A percentile compares a stretch with the other conserved stretches of the same genome.
These are phyloP conservation scores for Serranus cabrilla DNA, from an alignment of 2,797 vertebrate genomes.

Conservation along the genomic window DNA sequence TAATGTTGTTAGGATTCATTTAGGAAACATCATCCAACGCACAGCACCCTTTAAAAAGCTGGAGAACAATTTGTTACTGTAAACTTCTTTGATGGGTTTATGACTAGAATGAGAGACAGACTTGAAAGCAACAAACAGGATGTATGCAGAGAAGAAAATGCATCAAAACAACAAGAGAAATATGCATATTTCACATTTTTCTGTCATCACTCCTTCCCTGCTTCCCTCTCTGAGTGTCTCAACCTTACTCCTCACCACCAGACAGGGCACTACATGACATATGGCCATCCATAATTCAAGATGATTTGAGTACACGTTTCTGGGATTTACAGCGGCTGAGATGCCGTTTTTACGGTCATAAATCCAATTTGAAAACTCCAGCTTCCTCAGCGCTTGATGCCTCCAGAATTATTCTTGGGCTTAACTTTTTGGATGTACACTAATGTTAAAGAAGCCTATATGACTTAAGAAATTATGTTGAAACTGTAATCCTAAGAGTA, in stretches of 20 bases:
- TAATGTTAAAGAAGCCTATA: constrained; percentile 10
- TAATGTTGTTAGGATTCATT: constrained; percentile 39
- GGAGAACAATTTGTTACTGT: constrained; percentile 21
- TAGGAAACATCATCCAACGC: constrained; percentile 31
- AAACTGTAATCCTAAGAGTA: no score
- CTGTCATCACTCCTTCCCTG: background rate
- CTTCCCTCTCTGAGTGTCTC: constrained; percentile 10
- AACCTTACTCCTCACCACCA: constrained; percentile 31
- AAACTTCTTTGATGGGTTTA: constrained; percentile 12
- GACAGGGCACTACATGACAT: constrained; percentile 30
- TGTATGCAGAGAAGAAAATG: background rate
- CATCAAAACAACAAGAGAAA: background rate
- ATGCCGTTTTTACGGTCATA: constrained; percentile 53
- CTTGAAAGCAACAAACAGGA: constrained; percentile 1
- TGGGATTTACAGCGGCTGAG: constrained; percentile 52
- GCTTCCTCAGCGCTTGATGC: constrained; percentile 32
- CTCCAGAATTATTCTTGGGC: constrained; percentile 30
- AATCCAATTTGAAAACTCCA: constrained; percentile 64
- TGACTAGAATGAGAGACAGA: constrained; percentile 16
- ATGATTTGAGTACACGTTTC: constrained; percentile 57
- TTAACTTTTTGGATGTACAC: constrained; percentile 31
- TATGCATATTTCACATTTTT: constrained; percentile 7
- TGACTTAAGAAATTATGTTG: background rate
- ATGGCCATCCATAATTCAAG: constrained; percentile 57
- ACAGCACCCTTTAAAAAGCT: constrained; percentile 7